phyloP scores from a whole-genome alignment of 2,113 vertebrate species.

The Ahaetulla prasina region DNA sequence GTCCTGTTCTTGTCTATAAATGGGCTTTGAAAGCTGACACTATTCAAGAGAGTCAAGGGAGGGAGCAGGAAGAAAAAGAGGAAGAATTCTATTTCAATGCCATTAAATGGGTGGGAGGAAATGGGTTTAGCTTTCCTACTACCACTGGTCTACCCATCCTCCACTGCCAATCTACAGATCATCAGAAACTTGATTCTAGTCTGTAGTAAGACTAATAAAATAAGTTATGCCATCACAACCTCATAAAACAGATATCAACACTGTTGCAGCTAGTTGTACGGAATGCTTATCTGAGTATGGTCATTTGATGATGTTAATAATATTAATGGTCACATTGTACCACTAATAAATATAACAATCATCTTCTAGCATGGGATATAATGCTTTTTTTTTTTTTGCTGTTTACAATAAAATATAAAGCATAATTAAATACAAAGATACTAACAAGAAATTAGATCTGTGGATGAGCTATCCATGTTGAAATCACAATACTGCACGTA shows the following conservation, averaged over 20 bases:
- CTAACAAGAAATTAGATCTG: no score
- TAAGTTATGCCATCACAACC: not conserved
- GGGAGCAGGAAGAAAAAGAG: constrained; percentile 27
- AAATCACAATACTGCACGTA: no score
- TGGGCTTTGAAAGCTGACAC: constrained; percentile 1
- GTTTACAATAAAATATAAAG: no score
- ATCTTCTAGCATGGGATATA: no score
- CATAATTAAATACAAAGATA: no score
- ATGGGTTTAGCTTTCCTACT: not conserved
- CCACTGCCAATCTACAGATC: not conserved
- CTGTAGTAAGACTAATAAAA: no score
- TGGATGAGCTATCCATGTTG: not conserved
- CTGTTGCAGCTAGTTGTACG: not conserved
- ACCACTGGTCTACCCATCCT: not conserved
- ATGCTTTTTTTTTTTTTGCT: no score
- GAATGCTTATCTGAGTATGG: no score
- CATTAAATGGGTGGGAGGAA: not conserved
- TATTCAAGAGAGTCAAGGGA: not conserved
- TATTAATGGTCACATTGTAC: no score
- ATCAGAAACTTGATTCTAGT: not conserved
- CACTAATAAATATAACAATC: no score
- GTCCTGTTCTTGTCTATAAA: constrained; percentile 26
- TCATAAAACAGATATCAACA: not conserved
- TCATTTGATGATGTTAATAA: no score
- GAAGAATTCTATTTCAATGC: not conserved